Percentiles rank a stretch among this genome's conserved stretches.
These are phyloP conservation scores for Channa argus DNA, from an alignment of 2,113 vertebrate genomes.

Conservation along the genomic window DNA sequence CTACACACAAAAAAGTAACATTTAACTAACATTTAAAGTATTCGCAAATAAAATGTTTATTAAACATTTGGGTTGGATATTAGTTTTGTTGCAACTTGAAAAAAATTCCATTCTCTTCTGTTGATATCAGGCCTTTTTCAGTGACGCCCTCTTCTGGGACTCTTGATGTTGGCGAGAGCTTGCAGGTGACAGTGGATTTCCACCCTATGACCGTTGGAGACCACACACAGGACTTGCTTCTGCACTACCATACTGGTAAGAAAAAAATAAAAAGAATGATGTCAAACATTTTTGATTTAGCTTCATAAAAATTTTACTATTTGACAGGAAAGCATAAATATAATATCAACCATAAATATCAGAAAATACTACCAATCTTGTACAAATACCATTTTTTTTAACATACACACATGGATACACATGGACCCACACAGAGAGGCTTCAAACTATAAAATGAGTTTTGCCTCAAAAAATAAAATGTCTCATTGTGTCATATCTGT, in stretches of 20 bases:
- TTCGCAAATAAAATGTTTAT: too few relatives aligned
- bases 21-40: too few relatives aligned
- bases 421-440: background rate
- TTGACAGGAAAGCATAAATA: background rate
- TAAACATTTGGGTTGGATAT: too few relatives aligned
- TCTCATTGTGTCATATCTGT: constrained; percentile 3
- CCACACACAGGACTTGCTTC: constrained; percentile 76
- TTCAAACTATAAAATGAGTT: background rate
- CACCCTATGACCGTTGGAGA: constrained; percentile 82
- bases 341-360: background rate
- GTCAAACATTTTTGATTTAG: background rate
- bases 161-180: constrained; percentile 79
- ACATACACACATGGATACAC: background rate
- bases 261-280: constrained; percentile 6
- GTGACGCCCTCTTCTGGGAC: constrained; percentile 79
- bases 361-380: background rate
- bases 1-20: constrained; percentile 83
- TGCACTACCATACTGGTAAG: constrained; percentile 85
- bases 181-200: constrained; percentile 88
- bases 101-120: background rate
- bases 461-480: background rate
- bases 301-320: background rate
- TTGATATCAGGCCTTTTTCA: constrained; percentile 87
- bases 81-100: too few relatives aligned
- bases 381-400: background rate